A percentile compares a stretch with the other conserved stretches of the same genome.
phyloP scores from a whole-genome alignment of 2,888 invertebrate genomes.

The Amphipoea oculea region DNA sequence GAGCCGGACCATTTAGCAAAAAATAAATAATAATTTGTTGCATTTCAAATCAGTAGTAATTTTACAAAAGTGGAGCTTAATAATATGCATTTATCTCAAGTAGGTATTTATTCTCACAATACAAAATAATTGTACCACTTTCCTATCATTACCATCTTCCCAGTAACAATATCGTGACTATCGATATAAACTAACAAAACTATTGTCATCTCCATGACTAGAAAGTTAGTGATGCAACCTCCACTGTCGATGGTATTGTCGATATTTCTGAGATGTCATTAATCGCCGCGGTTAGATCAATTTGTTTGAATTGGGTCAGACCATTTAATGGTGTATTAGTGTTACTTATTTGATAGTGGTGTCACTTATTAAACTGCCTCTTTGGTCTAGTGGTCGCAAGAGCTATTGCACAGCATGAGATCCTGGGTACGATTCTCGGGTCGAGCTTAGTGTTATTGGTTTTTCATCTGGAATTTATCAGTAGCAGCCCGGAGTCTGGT shows the following conservation, averaged over 20 bases:
- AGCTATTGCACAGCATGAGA: neutral
- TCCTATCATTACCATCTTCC: constrained; percentile 44
- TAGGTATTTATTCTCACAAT: constrained; percentile 18
- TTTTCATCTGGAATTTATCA: neutral
- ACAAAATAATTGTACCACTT: constrained; percentile 35
- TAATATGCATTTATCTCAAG: neutral
- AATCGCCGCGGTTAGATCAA: constrained; percentile 52
- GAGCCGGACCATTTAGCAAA: too few relatives aligned
- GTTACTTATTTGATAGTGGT: constrained; percentile 10
- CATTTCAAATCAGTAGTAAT: neutral
- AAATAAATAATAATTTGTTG: too few relatives aligned
- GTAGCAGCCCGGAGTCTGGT: neutral
- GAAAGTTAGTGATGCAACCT: constrained; percentile 56
- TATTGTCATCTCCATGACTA: constrained; percentile 46
- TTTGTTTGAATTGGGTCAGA: constrained; percentile 49
- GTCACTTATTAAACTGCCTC: neutral
- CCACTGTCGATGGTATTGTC: constrained; percentile 38
- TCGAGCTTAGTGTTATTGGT: too few relatives aligned
- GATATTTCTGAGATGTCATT: constrained; percentile 50
- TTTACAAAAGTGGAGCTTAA: neutral
- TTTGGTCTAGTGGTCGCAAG: neutral
- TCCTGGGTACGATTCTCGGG: neutral
- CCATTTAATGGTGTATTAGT: constrained; percentile 21
- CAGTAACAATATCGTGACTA: constrained; percentile 43
- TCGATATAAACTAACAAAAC: constrained; percentile 38